A percentile compares a stretch with the other conserved stretches of the same genome.
These are phyloP conservation scores for Lethrus apterus DNA, from an alignment of 1,140 invertebrate species.

Conservation along the genomic window DNA sequence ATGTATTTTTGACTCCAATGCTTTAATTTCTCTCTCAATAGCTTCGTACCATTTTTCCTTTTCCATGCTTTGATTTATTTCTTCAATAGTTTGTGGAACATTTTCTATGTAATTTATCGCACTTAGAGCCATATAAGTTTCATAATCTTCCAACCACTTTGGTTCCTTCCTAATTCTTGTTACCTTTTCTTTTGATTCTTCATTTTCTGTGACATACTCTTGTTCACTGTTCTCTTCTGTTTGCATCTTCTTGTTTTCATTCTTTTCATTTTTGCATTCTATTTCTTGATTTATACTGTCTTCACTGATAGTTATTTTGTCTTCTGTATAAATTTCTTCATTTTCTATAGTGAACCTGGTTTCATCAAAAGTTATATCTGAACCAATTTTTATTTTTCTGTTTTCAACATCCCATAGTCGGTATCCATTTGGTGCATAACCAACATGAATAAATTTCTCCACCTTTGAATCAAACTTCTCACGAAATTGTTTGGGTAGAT, in stretches of 20 bases:
- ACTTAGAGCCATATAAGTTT: conserved; percentile 10
- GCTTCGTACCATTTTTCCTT: conserved; percentile 16
- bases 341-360: background rate
- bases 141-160: conserved; percentile 16
- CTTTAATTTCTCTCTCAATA: conserved; percentile 14
- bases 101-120: conserved; percentile 1
- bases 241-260: conserved; percentile 4
- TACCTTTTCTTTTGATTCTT: background rate
- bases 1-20: conserved; percentile 18
- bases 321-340: background rate
- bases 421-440: conserved; percentile 29
- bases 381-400: conserved; percentile 23
- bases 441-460: conserved; percentile 22
- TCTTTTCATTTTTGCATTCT: conserved; percentile 10
- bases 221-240: background rate
- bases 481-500: conserved; percentile 17
- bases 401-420: conserved; percentile 26
- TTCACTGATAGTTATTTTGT: background rate
- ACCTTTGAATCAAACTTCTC: conserved; percentile 19
- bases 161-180: conserved; percentile 1
- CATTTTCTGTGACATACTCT: conserved; percentile 6
- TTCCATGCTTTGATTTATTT: conserved; percentile 7
- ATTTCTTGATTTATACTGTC: too few species aligned
- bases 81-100: conserved; percentile 13
- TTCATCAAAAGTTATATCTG: conserved; percentile 23